Percentiles rank a stretch among this genome's conserved stretches.
Conservation (phyloP, 1,140 invertebrate genomes). For the Conus betulinus region DNA sequence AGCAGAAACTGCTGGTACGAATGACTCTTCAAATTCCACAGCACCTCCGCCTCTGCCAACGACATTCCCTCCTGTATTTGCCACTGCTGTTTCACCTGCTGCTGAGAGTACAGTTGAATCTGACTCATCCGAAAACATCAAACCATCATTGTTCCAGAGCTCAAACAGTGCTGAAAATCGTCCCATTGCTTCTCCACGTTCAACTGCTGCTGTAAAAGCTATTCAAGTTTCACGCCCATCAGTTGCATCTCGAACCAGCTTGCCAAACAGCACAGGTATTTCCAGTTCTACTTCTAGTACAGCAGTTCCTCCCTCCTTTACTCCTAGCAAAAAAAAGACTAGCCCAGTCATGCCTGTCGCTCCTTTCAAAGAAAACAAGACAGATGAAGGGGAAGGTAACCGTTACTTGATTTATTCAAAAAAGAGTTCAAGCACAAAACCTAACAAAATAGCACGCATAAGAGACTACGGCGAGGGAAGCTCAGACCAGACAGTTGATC, state of each 20-base stretch:
- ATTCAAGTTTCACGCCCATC: conserved; percentile 15
- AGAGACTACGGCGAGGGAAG: conserved; percentile 32
- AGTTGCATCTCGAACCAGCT: conserved; percentile 12
- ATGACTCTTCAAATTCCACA: neutral
- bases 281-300: neutral
- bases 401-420: conserved; percentile 26
- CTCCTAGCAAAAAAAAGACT: conserved; percentile 40
- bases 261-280: neutral
- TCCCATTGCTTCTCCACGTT: conserved; percentile 23
- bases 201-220: conserved; percentile 40
- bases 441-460: conserved; percentile 1
- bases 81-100: conserved; percentile 19
- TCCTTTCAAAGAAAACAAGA: conserved; percentile 39
- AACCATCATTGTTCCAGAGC: neutral
- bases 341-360: conserved; percentile 44
- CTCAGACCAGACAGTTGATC: neutral
- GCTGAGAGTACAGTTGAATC: neutral
- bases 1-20: neutral
- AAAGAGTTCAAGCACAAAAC: conserved; percentile 24
- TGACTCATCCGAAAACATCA: neutral
- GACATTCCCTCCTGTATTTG: neutral
- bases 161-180: conserved; percentile 6
- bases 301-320: conserved; percentile 32
- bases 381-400: conserved; percentile 31
- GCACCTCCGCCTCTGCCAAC: neutral